phyloP scores from a whole-genome alignment of 2,113 vertebrate species.

The Turdus rufiventris region DNA sequence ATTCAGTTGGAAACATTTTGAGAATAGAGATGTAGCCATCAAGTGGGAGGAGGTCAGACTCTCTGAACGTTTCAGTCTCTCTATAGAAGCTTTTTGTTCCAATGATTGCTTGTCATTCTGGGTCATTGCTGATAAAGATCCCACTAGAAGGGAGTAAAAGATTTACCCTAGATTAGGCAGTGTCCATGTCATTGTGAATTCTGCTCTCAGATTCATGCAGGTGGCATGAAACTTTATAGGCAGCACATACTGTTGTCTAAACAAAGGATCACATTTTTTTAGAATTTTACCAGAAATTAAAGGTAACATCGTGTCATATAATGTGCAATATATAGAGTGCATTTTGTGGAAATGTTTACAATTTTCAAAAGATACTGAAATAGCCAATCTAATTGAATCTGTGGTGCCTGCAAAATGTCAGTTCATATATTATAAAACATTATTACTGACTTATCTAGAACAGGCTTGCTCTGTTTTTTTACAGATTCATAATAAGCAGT shows the following conservation, averaged over 20 bases:
- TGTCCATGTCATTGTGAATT: slow-evolving; percentile 21
- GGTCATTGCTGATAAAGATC: slow-evolving; percentile 48
- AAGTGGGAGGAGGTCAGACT: not conserved
- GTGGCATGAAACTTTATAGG: slow-evolving; percentile 15
- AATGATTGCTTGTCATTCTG: slow-evolving; percentile 25
- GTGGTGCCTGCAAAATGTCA: slow-evolving; percentile 33
- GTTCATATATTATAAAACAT: slow-evolving; percentile 16
- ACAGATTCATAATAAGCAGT: not conserved
- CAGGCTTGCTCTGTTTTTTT: not conserved
- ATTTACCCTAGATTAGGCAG: slow-evolving; percentile 4
- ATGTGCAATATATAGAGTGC: not conserved
- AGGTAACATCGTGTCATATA: not conserved
- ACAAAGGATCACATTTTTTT: not conserved
- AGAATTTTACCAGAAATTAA: not conserved
- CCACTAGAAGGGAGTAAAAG: slow-evolving; percentile 5
- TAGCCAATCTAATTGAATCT: slow-evolving; percentile 45
- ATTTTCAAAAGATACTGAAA: slow-evolving; percentile 19
- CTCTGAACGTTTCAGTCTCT: not conserved
- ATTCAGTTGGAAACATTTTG: not conserved
- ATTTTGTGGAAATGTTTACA: not conserved
- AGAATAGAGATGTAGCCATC: not conserved
- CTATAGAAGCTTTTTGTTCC: not conserved
- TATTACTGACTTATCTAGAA: slow-evolving; percentile 12
- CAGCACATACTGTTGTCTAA: not conserved
- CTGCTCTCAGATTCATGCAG: slow-evolving; percentile 22